Evolutionary conservation across 2,113 vertebrate genomes (phyloP), one percentile per base, ranked within the genome.

Genomic region (Oreochromis niloticus): DNA sequence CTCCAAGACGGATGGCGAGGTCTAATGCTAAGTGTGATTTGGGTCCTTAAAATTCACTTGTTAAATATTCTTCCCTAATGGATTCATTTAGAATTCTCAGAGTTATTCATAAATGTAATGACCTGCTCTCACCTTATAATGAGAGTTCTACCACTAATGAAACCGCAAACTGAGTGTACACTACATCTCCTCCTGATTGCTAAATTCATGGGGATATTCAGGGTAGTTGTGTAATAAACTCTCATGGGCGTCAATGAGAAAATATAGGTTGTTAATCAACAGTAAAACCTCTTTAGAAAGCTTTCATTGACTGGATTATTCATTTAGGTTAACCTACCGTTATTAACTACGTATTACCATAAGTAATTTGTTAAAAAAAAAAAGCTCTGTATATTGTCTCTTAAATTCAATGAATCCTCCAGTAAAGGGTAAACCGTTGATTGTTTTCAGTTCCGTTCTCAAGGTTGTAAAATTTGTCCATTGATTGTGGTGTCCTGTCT

Each of bases 401-500:
- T 81, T 84, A n/a, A 71, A 75, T 32, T 71, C 24, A 39, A 32
- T 16, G 52, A 71, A 52, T 66, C 52, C 19, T 91, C 79, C 61
- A 79, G 87, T 34, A 86, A 81, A 66, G n/a, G 85, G 30, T 84
- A 61, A 78, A 82, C 24, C 84, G 63, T 87, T 66, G 39, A 85
- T n/a, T 85, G 66, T 88, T 87, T 32, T 46, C 32, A 81, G 41
- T 50, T 80, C 54, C 73, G 73, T 89, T 89, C 71, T 85, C 39
- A 39, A 81, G 86, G 87, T 86, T 80, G 63, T 83, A 82, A 82
- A 88, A 92, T 84, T 39, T 93, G 85, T 95, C 87, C 85, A 89
- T 94, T 92, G 80, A 85, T 91, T 94, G 94, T 94, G 94, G 94
- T 96, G 95, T 96, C 95, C 92, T 91, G 93, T 95, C 89, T 94